Base-by-base conservation (phyloP, 92 coral and sea anemone genomes). In the Porites lobata region DNA sequence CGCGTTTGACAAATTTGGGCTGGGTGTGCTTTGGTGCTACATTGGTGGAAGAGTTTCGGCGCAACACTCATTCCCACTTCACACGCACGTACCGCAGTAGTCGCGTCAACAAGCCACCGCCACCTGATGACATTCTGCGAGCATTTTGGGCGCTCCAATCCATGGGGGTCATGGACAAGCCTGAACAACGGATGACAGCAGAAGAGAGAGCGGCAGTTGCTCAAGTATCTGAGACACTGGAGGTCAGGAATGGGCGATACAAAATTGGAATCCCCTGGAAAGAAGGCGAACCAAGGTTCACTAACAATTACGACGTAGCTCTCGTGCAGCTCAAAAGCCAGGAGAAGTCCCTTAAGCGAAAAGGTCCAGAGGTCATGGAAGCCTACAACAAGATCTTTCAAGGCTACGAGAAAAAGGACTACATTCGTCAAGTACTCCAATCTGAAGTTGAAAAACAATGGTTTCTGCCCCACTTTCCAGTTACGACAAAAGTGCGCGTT, bases 1-100 rank as follows among this genome's bases (percentile, higher is more conserved):
- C 92, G 51, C 77, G 88, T 80, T 53, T 74, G 82, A 88, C 90
- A 56, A 75, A 79, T 70, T 85, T 78, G 68, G 84, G 87, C 47
- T 91, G 94, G 94, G 85, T 86, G 71, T 88, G 96, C 75, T 90
- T 93, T 76, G 92, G 96, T 50, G 90, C 96, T 20, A 75, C 92
- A 38, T 47, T 78, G 78, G 61, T 88, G 65, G 77, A 77, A 69
- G 81, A 77, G 61, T 67, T 68, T 83, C 78, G 76, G 75, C 64
- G 56, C 78, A 65, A 82, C 29, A 47, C 80, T 69, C 90, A 81
- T 68, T 84, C 95, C 51, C 95, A 88, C 72, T 54, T 75, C 72
- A 82, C 91, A 57, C 80, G 82, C 75, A 83, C 90, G 58, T 90
- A 90, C 88, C 90, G 84, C 29, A 50, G 72, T 69, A 70, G 79